phyloP scores from a whole-genome alignment of 2,113 vertebrate species.

The Podarcis muralis region DNA sequence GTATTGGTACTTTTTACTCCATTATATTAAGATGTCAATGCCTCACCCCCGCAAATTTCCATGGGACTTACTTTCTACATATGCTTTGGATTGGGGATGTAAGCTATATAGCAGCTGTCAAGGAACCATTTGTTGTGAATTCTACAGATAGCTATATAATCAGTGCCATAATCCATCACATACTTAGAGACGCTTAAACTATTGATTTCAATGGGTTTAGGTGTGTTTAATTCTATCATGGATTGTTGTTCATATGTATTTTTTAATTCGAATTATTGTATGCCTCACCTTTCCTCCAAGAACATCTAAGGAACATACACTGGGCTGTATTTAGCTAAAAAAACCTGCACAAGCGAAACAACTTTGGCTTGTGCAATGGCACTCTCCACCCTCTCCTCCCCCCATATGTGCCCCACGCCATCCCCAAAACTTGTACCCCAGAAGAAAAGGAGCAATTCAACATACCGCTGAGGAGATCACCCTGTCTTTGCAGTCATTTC shows the following conservation, averaged over 20 bases:
- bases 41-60: not conserved
- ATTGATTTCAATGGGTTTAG: not conserved
- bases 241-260: not conserved
- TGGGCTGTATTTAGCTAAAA: no score
- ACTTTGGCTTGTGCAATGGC: no score
- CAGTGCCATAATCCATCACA: not conserved
- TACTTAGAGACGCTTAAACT: not conserved
- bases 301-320: not conserved
- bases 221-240: not conserved
- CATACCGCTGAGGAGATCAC: no score
- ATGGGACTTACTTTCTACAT: not conserved
- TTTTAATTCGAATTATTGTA: not conserved
- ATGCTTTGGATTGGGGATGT: not conserved
- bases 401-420: no score
- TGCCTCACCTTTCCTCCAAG: not conserved
- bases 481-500: no score
- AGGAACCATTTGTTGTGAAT: not conserved
- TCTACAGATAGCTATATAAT: not conserved
- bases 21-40: not conserved
- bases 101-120: not conserved
- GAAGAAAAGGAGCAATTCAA: no score
- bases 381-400: no score
- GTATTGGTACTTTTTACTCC: not conserved
- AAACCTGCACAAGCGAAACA: no score
- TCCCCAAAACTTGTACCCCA: no score